phyloP scores from a whole-genome alignment of 2,797 vertebrate genomes.

The Pseudochromis fuscus region DNA sequence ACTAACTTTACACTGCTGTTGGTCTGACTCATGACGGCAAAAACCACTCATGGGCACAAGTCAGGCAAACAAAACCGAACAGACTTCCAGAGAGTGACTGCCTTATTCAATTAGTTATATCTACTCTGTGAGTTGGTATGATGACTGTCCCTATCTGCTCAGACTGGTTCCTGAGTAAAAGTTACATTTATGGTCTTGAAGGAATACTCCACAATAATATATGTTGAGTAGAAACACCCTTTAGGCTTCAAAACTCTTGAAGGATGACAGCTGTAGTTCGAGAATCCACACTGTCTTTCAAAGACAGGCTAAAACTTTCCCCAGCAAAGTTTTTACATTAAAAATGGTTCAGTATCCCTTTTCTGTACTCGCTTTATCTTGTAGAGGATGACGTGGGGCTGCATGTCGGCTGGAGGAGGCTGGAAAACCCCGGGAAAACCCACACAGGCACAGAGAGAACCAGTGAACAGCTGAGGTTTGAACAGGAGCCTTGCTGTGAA shows the following conservation, averaged over 20 bases:
- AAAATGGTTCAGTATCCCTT: too few relatives aligned
- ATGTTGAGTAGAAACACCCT: conserved; percentile 25
- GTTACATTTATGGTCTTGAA: conserved; percentile 17
- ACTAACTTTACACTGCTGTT: conserved; percentile 22
- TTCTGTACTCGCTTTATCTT: too few relatives aligned
- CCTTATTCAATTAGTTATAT: conserved; percentile 38
- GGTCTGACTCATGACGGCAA: conserved; percentile 39
- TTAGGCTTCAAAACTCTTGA: conserved; percentile 12
- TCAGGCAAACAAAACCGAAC: conserved; percentile 27
- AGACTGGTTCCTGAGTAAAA: conserved; percentile 12
- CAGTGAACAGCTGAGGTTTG: too few relatives aligned
- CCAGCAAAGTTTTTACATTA: too few relatives aligned
- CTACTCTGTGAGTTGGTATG: conserved; percentile 13
- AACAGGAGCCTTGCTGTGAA: too few relatives aligned
- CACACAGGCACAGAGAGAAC: too few relatives aligned
- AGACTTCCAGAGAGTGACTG: conserved; percentile 35
- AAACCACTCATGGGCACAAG: conserved; percentile 31
- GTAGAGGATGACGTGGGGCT: too few relatives aligned
- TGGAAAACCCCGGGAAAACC: too few relatives aligned
- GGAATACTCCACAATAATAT: conserved; percentile 24
- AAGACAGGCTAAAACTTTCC: too few relatives aligned
- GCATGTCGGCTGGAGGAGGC: too few relatives aligned
- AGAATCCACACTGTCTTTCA: neutral
- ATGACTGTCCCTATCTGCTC: conserved; percentile 17
- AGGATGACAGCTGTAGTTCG: neutral